These are phyloP conservation scores for Himalopsyche kuldschensis DNA, from an alignment of 2,888 invertebrate species.

Conservation along the genomic window DNA sequence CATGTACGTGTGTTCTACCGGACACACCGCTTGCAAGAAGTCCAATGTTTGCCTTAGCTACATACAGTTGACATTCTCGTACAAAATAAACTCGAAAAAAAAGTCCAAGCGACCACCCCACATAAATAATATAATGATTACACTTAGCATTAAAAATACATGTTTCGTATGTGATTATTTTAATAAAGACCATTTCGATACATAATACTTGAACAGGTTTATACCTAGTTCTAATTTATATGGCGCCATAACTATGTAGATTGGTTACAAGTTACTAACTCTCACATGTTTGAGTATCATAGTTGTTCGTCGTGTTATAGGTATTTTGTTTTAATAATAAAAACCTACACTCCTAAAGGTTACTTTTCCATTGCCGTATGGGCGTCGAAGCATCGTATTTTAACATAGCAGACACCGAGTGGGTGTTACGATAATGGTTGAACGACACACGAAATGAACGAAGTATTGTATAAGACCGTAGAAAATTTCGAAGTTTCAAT, in stretches of 20 bases:
- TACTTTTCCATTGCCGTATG: not conserved
- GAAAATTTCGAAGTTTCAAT: too few relatives aligned
- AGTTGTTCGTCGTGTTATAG: not conserved
- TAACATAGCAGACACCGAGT: not conserved
- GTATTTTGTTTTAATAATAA: not conserved
- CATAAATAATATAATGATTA: too few relatives aligned
- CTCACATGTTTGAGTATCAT: not conserved
- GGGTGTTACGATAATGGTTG: not conserved
- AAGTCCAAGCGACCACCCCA: too few relatives aligned
- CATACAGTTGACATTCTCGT: too few relatives aligned
- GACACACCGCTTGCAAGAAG: too few relatives aligned
- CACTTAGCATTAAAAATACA: too few relatives aligned
- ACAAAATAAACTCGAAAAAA: too few relatives aligned
- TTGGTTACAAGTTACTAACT: not conserved
- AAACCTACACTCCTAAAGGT: not conserved
- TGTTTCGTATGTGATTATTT: not conserved
- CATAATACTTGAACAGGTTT: not conserved
- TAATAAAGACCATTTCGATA: not conserved
- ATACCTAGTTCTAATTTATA: not conserved
- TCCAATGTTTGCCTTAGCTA: too few relatives aligned
- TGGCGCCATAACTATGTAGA: not conserved
- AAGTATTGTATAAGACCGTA: too few relatives aligned
- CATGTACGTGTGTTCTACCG: too few relatives aligned
- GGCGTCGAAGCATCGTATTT: not conserved
- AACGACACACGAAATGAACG: too few relatives aligned